Conservation (phyloP, 2,113 vertebrate genomes). For the Stegostoma tigrinum region DNA sequence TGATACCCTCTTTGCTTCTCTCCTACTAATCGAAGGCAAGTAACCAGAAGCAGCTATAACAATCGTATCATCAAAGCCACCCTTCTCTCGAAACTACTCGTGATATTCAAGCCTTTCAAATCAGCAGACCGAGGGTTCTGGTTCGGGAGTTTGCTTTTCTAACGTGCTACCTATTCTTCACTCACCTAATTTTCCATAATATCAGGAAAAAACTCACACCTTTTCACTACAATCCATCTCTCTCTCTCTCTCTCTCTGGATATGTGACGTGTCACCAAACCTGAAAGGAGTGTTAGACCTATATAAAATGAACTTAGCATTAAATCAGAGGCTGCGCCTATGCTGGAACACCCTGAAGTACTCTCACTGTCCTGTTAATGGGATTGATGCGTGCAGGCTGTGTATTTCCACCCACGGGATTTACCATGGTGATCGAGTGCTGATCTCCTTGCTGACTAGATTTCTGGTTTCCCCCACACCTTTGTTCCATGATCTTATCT, state of each 20-base stretch:
- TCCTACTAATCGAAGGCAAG: conserved; percentile 33
- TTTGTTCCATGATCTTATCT: not conserved
- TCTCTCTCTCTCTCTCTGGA: not conserved
- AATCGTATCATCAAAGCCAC: not conserved
- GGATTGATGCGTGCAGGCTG: not conserved
- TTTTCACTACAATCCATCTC: not conserved
- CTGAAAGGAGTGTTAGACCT: not conserved
- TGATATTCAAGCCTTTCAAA: not conserved
- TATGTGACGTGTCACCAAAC: not conserved
- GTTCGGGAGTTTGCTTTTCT: not conserved
- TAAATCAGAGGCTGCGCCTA: not conserved
- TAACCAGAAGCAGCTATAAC: not conserved
- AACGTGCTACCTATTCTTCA: not conserved
- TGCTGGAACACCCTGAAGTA: not conserved
- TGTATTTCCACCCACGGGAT: not conserved
- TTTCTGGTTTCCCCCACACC: not conserved
- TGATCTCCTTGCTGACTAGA: not conserved
- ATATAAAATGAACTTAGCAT: conserved; percentile 22
- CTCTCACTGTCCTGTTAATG: not conserved
- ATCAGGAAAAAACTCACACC: not conserved
- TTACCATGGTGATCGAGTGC: not conserved
- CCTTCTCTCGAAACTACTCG: not conserved
- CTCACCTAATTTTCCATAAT: not conserved
- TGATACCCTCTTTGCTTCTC: conserved; percentile 2
- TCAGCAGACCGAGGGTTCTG: not conserved